Evolutionary conservation across 2,113 vertebrate genomes (phyloP).

Genomic region (Neolamprologus toae): DNA sequence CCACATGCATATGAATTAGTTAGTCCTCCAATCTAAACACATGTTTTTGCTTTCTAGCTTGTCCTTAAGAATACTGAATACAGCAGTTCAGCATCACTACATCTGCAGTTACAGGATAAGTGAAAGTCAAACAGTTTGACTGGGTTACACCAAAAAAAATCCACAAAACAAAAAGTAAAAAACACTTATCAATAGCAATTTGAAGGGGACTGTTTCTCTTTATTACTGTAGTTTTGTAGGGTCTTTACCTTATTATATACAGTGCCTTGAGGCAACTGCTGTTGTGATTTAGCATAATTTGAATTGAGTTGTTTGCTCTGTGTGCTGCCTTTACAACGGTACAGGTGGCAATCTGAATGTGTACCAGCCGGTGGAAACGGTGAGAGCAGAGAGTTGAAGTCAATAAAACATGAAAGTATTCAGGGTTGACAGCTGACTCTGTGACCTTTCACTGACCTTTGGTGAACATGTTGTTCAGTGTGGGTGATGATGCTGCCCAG

Average conservation of each 20-base stretch:
- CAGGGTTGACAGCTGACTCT: constrained; percentile 10
- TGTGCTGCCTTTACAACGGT: not conserved
- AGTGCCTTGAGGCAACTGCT: not conserved
- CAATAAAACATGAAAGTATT: not conserved
- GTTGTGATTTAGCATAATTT: not conserved
- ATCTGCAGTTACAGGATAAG: not conserved
- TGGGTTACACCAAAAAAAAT: not conserved
- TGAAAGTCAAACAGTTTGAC: not conserved
- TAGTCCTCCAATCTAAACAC: not conserved
- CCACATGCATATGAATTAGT: not conserved
- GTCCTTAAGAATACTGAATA: not conserved
- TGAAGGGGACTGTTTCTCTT: not conserved
- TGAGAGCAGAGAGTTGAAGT: not conserved
- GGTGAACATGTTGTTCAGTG: constrained; percentile 11
- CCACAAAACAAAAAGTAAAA: not conserved
- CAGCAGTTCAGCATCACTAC: not conserved
- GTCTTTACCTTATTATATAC: not conserved
- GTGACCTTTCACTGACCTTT: constrained; percentile 37
- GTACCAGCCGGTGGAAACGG: not conserved
- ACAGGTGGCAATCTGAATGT: not conserved
- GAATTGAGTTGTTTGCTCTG: not conserved
- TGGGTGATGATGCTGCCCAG: constrained; percentile 21
- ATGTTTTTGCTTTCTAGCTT: not conserved
- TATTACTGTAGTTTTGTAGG: not conserved
- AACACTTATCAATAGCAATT: not conserved